Evolutionary conservation across 2,113 vertebrate species (phyloP).

Genomic region (Lanius collurio): DNA sequence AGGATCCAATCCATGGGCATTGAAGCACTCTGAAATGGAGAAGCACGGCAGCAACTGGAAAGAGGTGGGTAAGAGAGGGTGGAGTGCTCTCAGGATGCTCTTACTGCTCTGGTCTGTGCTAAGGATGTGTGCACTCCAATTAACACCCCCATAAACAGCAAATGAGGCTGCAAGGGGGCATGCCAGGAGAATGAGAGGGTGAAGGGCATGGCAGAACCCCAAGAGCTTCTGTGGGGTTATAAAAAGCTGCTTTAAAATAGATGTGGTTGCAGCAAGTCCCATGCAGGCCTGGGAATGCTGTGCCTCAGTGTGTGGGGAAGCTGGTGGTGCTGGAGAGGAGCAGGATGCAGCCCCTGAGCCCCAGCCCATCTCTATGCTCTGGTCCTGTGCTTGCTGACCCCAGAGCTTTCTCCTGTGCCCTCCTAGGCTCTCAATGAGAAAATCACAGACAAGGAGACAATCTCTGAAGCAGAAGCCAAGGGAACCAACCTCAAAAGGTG

Average conservation of each 20-base stretch:
- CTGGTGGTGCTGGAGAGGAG: neutral
- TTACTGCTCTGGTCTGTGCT: neutral
- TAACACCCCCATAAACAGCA: neutral
- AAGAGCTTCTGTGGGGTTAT: neutral
- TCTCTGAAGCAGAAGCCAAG: constrained; percentile 77
- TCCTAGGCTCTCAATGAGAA: constrained; percentile 77
- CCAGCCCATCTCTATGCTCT: neutral
- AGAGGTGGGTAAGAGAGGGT: constrained; percentile 63
- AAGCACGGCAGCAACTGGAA: constrained; percentile 78
- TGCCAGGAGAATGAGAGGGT: neutral
- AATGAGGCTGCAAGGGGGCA: neutral
- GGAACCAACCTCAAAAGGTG: constrained; percentile 86
- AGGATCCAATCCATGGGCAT: constrained; percentile 70
- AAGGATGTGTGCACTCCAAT: neutral
- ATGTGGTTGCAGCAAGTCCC: neutral
- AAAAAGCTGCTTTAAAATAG: neutral
- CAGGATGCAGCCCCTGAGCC: neutral
- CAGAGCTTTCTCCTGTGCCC: neutral
- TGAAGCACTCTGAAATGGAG: constrained; percentile 76
- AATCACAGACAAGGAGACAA: constrained; percentile 79
- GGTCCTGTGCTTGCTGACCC: neutral
- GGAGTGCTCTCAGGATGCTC: neutral
- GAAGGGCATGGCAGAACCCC: neutral
- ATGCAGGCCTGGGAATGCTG: neutral
- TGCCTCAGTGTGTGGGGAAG: neutral